Evolutionary conservation across 2,888 invertebrate genomes (phyloP).

Genomic region (Hyles lineata): DNA sequence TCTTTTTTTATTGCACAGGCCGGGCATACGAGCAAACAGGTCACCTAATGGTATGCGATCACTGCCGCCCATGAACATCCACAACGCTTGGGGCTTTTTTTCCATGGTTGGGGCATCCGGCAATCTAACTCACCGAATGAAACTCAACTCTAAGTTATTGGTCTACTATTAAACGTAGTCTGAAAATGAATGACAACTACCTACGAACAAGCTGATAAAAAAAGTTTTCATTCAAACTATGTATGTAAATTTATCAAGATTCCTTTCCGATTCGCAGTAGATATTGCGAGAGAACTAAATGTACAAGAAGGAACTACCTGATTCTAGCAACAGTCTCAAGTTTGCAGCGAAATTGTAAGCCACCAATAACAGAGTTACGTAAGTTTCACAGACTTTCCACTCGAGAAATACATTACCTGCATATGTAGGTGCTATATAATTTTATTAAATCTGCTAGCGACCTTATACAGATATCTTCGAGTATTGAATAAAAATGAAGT

Average conservation of each 20-base stretch:
- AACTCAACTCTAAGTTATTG: too few species aligned
- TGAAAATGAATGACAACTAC: too few species aligned
- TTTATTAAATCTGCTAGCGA: conserved; percentile 17
- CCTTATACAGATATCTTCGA: background rate
- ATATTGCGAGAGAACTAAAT: conserved; percentile 41
- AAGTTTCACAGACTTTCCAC: conserved; percentile 38
- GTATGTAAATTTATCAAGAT: background rate
- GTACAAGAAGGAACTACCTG: conserved; percentile 53
- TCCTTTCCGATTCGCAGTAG: conserved; percentile 13
- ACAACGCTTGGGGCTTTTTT: too few species aligned
- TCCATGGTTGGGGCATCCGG: too few species aligned
- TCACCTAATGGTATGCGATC: too few species aligned
- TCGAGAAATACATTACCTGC: conserved; percentile 21
- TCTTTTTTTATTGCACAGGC: too few species aligned
- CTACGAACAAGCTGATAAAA: too few species aligned
- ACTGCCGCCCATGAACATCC: too few species aligned
- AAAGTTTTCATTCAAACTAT: background rate
- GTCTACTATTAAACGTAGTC: too few species aligned
- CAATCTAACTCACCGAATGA: too few species aligned
- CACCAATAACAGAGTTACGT: conserved; percentile 52
- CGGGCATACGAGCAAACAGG: too few species aligned
- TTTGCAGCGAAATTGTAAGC: conserved; percentile 55
- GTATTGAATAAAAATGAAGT: conserved; percentile 5
- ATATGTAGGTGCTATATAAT: conserved; percentile 13
- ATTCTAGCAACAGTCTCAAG: conserved; percentile 53